Evolutionary conservation across 2,888 invertebrate genomes (phyloP), one percentile per base, ranked within the genome.

Genomic region (Nyleta sp.): DNA sequence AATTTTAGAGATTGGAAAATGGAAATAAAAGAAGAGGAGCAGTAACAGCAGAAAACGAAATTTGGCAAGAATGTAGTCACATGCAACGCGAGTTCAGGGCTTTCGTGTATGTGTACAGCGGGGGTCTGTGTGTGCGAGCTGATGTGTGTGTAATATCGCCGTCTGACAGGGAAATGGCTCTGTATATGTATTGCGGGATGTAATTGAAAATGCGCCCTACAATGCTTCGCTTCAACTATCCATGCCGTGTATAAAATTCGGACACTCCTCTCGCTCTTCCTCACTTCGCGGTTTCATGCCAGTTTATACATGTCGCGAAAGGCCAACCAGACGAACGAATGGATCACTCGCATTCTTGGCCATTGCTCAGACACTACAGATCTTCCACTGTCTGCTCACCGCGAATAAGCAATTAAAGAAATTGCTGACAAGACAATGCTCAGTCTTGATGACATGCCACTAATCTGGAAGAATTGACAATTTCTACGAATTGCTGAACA

Each of bases 181-280:
- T 62, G 77, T 67, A 40, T 71, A 59, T 53, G 77, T 62, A 53
- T 17, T 75, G 71, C 67, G 62, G 48, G 53, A 48, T 77, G 73
- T 78, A 78, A 78, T 74, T 78, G 78, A 70, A 78, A 78, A 68
- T 64, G 60, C 67, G 60, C 78, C 62, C 62, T 44, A 68, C 72
- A 76, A 76, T 76, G 50, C 64, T 44, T 11, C 44, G 64, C 60
- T 64, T 40, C 50, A 55, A 22, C 60, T 65, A 67, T 59, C 59
- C 67, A 28, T 53, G 65, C 52, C 33, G 22, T 55, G 59, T 53
- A 59, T 64, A 70, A 73, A 73, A 78, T 78, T 70, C 59, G 53
- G 70, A 50, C 48, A 13, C 65, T 53, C 62, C 67, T 67, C 62
- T 42, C 48, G 5, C 53, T 40, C 71, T 24, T 67, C 52, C 68